Percentiles rank a stretch among this genome's conserved stretches.
These are phyloP conservation scores for Petrolisthes manimaculis DNA, from an alignment of 2,888 invertebrate genomes.

Conservation along the genomic window DNA sequence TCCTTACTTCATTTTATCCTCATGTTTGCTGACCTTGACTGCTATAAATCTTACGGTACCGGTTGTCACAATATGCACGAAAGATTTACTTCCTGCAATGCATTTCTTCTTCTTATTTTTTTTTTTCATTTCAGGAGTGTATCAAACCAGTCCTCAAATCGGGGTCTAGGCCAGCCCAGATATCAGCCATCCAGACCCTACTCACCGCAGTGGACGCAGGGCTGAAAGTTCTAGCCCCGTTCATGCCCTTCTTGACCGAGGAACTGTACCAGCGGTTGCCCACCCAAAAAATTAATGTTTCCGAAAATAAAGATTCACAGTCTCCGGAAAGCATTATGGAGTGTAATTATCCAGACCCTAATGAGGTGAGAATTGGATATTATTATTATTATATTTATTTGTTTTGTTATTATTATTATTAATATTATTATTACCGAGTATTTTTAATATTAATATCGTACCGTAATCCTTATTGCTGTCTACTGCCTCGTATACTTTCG, in stretches of 20 bases:
- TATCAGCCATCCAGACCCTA: constrained; percentile 20
- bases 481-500: too few relatives aligned
- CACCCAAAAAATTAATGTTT: not conserved
- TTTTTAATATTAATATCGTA: too few relatives aligned
- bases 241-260: constrained; percentile 63
- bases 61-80: too few relatives aligned
- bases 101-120: not conserved
- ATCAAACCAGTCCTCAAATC: constrained; percentile 40
- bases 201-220: constrained; percentile 47
- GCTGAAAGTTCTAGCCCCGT: constrained; percentile 45
- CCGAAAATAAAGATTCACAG: not conserved
- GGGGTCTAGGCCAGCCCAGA: constrained; percentile 2
- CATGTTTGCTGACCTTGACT: too few relatives aligned
- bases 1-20: too few relatives aligned
- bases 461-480: too few relatives aligned
- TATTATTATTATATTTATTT: not conserved
- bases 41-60: too few relatives aligned
- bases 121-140: constrained; percentile 39
- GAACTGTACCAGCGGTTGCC: constrained; percentile 63
- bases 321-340: constrained; percentile 47
- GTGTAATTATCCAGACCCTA: constrained; percentile 42
- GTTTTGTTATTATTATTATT: not conserved
- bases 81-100: too few relatives aligned
- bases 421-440: not conserved
- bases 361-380: constrained; percentile 30